Conservation (phyloP, 2,113 vertebrate genomes). For the Lipophrys pholis region DNA sequence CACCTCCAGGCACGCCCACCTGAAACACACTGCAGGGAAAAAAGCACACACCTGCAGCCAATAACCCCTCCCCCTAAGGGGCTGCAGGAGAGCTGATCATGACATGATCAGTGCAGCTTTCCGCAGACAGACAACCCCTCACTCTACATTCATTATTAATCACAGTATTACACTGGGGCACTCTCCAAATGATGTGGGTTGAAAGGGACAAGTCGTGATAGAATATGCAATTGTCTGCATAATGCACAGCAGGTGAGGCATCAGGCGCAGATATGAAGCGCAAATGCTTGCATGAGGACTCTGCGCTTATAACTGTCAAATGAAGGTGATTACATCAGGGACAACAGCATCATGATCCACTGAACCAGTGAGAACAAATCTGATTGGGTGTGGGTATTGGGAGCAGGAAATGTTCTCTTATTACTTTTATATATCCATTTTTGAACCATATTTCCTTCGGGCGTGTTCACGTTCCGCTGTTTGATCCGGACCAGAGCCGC, state of each 20-base stretch:
- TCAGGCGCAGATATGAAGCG: slow-evolving; percentile 23
- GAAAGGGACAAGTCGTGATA: slow-evolving; percentile 51
- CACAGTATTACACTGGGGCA: slow-evolving; percentile 52
- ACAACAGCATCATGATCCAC: background rate
- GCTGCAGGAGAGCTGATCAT: no score
- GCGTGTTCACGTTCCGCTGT: no score
- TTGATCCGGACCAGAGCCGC: no score
- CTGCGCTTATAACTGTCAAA: slow-evolving; percentile 34
- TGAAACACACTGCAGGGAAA: no score
- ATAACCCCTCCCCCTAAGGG: no score
- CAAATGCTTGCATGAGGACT: slow-evolving; percentile 55
- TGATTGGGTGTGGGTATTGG: slow-evolving; percentile 25
- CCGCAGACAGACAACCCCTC: slow-evolving; percentile 50
- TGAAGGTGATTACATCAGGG: background rate
- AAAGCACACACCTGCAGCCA: no score
- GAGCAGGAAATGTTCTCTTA: no score
- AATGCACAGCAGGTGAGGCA: slow-evolving; percentile 50
- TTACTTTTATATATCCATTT: no score
- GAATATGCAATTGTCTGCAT: slow-evolving; percentile 71
- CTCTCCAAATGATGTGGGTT: slow-evolving; percentile 42
- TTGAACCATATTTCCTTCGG: no score
- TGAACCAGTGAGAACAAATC: slow-evolving; percentile 1
- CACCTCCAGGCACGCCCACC: no score
- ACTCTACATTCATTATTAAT: slow-evolving; percentile 75
- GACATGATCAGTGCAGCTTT: slow-evolving; percentile 1